A percentile compares a stretch with the other conserved stretches of the same genome.
phyloP scores from a whole-genome alignment of 2,888 invertebrate species.

The Sinopyrophorus schimmeli region DNA sequence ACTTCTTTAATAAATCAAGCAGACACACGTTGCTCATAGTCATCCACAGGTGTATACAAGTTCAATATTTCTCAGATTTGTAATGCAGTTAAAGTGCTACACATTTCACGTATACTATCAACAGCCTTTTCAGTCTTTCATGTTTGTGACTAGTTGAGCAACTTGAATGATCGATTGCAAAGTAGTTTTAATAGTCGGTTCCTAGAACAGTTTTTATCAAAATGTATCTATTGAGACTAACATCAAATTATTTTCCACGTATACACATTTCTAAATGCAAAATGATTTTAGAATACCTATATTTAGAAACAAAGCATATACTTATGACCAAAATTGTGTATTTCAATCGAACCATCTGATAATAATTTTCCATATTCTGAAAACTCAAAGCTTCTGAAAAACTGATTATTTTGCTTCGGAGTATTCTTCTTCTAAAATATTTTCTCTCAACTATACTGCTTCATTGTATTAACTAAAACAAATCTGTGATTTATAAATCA shows the following conservation, averaged over 20 bases:
- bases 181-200: constrained; percentile 71
- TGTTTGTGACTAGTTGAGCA: constrained; percentile 91
- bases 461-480: constrained; percentile 86
- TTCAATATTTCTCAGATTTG: constrained; percentile 78
- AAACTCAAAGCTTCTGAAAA: constrained; percentile 85
- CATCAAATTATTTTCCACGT: constrained; percentile 68
- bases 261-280: too few species aligned
- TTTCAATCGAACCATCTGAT: too few species aligned
- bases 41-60: constrained; percentile 76
- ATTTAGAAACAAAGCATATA: too few species aligned
- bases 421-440: constrained; percentile 86
- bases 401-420: constrained; percentile 89
- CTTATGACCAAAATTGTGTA: too few species aligned
- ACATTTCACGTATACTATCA: constrained; percentile 89
- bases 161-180: constrained; percentile 93
- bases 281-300: too few species aligned
- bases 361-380: constrained; percentile 87
- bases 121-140: constrained; percentile 94
- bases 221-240: too few species aligned
- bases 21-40: constrained; percentile 83
- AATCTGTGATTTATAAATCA: too few species aligned
- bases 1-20: constrained; percentile 82
- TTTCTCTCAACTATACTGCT: constrained; percentile 93
- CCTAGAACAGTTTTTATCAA: constrained; percentile 53
- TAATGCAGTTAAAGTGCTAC: constrained; percentile 83